Evolutionary conservation across 2,797 vertebrate genomes (phyloP).

Genomic region (Eidolon dupreanum): DNA sequence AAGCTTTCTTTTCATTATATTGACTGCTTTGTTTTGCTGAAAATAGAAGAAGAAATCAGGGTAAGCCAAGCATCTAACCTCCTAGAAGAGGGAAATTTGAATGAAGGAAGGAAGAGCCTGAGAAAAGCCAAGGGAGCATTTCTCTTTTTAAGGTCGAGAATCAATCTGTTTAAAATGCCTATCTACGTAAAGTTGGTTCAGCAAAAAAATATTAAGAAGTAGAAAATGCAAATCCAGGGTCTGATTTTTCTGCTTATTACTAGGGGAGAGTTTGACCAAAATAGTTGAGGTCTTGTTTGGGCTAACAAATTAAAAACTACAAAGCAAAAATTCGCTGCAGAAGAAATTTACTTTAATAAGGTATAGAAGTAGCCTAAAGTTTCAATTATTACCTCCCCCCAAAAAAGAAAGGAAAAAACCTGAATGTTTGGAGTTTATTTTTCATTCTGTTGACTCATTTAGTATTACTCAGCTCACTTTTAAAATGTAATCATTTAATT

Average conservation of each 20-base stretch:
- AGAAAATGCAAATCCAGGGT: conserved; percentile 42
- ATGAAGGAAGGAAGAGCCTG: not conserved
- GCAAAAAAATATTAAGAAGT: conserved; percentile 27
- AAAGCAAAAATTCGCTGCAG: conserved; percentile 16
- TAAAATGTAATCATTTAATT: conserved; percentile 40
- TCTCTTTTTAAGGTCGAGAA: conserved; percentile 55
- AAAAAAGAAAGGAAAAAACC: not conserved
- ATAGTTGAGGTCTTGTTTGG: conserved; percentile 32
- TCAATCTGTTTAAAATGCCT: not conserved
- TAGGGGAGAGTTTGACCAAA: not conserved
- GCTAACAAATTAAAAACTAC: conserved; percentile 43
- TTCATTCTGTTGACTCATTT: conserved; percentile 49
- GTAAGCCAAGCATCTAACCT: not conserved
- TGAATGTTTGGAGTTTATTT: not conserved
- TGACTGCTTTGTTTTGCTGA: conserved; percentile 16
- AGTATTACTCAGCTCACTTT: not conserved
- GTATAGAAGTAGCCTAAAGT: not conserved
- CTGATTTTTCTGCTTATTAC: conserved; percentile 44
- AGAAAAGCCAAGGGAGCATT: not conserved
- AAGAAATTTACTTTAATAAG: conserved; percentile 41
- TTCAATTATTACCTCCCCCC: not conserved
- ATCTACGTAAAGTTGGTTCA: not conserved
- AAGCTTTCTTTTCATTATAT: not conserved
- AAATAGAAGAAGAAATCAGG: conserved; percentile 31
- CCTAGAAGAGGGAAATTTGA: not conserved